Evolutionary conservation across 2,888 invertebrate species (phyloP).

Genomic region (Noctua janthe): DNA sequence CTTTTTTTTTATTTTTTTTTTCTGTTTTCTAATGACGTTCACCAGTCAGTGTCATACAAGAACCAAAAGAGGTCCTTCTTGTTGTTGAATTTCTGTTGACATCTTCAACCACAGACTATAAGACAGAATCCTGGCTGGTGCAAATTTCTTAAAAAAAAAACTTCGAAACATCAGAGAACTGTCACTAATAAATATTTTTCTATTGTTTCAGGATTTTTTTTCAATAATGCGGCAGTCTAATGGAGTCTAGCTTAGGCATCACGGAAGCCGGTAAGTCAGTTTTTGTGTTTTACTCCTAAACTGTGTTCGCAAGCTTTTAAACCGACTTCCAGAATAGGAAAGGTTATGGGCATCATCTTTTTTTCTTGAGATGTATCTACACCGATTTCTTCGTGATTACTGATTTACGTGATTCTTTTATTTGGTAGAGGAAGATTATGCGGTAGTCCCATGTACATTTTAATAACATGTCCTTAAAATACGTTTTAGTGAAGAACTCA

Average conservation of each 20-base stretch:
- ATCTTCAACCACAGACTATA: background rate
- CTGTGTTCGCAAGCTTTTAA: background rate
- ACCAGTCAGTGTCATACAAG: background rate
- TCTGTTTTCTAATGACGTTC: background rate
- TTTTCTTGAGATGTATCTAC: background rate
- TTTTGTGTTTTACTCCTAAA: conserved; percentile 19
- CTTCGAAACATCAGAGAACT: background rate
- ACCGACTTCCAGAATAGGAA: background rate
- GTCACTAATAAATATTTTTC: conserved; percentile 28
- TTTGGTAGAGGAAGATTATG: background rate
- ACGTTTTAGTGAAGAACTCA: too few species aligned
- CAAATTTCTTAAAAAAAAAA: background rate
- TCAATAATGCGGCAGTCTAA: conserved; percentile 87
- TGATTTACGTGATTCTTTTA: background rate
- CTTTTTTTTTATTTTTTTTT: too few species aligned
- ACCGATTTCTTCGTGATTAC: background rate
- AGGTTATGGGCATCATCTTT: background rate
- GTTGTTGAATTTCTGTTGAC: background rate
- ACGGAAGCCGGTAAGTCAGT: conserved; percentile 84
- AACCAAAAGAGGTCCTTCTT: background rate
- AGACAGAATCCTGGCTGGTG: background rate
- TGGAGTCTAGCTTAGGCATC: conserved; percentile 86
- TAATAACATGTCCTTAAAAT: background rate
- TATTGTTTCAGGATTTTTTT: conserved; percentile 87
- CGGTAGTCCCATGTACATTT: background rate